A percentile compares a stretch with the other conserved stretches of the same genome.
Evolutionary conservation across 2,113 vertebrate genomes (phyloP).

Genomic region (Chaenogobius annularis): DNA sequence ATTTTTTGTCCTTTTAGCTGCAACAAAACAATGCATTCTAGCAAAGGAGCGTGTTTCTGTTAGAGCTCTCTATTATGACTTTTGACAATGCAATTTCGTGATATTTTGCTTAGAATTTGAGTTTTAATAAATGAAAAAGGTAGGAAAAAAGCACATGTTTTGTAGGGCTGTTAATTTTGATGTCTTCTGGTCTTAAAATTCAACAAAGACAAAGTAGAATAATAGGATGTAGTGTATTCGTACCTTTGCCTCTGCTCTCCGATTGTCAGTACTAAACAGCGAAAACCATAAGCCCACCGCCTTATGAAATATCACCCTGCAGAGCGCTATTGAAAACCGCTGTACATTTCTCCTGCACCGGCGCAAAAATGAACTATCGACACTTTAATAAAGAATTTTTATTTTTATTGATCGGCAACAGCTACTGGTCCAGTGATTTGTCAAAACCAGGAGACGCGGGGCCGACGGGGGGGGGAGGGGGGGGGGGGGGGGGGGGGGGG

Average conservation of each 20-base stretch:
- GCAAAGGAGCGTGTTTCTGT: too few relatives aligned
- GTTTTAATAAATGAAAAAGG: neutral
- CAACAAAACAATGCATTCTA: too few relatives aligned
- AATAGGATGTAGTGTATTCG: neutral
- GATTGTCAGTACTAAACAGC: neutral
- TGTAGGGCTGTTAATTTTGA: neutral
- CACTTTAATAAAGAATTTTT: conserved; percentile 73
- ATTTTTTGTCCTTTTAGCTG: too few relatives aligned
- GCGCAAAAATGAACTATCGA: conserved; percentile 64
- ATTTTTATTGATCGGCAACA: conserved; percentile 58
- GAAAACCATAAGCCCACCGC: conserved; percentile 39
- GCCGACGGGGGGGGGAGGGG: too few relatives aligned
- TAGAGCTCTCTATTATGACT: too few relatives aligned
- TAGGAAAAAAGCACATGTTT: neutral
- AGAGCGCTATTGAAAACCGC: conserved; percentile 26
- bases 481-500: neutral
- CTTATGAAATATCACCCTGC: conserved; percentile 40
- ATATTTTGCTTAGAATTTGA: too few relatives aligned
- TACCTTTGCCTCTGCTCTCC: conserved; percentile 3
- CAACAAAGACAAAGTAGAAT: neutral
- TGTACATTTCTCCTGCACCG: conserved; percentile 35
- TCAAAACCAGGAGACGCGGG: conserved; percentile 12
- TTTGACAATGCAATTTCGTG: too few relatives aligned
- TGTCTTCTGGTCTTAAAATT: neutral
- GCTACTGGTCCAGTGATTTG: conserved; percentile 24